A percentile compares a stretch with the other conserved stretches of the same genome.
phyloP scores from a whole-genome alignment of 2,888 invertebrate genomes.

The Drosophila nigricruria region DNA sequence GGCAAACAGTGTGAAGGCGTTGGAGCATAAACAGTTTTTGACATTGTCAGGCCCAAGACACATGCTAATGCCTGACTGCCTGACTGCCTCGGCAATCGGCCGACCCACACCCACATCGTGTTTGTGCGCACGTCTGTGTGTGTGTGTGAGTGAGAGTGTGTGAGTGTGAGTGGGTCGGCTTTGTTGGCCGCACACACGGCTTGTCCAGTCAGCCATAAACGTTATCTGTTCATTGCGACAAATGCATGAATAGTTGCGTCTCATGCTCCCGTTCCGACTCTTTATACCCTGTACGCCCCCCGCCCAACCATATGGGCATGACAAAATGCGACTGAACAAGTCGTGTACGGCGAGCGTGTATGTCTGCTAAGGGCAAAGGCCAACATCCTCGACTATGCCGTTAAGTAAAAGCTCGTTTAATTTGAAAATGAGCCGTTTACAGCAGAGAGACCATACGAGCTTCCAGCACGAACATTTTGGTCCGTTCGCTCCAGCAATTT shows the following conservation, averaged over 20 bases:
- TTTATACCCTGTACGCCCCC: slow-evolving; percentile 40
- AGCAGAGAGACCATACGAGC: not conserved
- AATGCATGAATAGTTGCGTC: slow-evolving; percentile 71
- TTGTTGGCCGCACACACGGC: slow-evolving; percentile 43
- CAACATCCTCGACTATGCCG: not conserved
- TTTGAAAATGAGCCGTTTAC: slow-evolving; percentile 11
- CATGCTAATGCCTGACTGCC: slow-evolving; percentile 70
- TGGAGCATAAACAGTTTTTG: slow-evolving; percentile 80
- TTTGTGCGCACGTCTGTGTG: not conserved
- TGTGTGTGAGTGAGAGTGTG: slow-evolving; percentile 1
- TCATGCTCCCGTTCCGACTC: slow-evolving; percentile 21
- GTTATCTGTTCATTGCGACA: slow-evolving; percentile 73
- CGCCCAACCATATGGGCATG: slow-evolving; percentile 3
- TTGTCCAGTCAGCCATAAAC: slow-evolving; percentile 76
- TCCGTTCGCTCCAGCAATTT: not conserved
- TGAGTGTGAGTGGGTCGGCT: slow-evolving; percentile 22
- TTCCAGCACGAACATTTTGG: not conserved
- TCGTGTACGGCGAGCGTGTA: not conserved
- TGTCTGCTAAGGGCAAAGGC: slow-evolving; percentile 3
- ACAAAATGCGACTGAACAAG: slow-evolving; percentile 4
- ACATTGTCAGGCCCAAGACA: slow-evolving; percentile 78
- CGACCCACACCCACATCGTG: slow-evolving; percentile 13
- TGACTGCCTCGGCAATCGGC: slow-evolving; percentile 22
- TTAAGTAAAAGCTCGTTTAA: slow-evolving; percentile 9
- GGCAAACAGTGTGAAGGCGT: slow-evolving; percentile 73